Conservation (phyloP, 1,140 invertebrate genomes). For the Eumaeus atala region DNA sequence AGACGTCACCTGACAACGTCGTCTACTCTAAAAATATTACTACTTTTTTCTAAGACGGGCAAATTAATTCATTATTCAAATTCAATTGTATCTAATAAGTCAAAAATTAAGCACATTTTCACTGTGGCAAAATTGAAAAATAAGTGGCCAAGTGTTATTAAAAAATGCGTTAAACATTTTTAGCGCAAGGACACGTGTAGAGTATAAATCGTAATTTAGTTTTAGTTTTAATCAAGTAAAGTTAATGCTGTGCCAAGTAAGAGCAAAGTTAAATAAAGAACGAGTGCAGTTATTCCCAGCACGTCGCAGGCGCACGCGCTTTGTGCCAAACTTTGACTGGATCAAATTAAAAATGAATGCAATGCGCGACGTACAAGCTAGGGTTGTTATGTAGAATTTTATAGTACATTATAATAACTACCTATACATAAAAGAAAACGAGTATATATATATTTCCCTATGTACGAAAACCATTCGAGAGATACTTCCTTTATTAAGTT, state of each 20-base stretch:
- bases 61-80: slow-evolving; percentile 8
- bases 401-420: background rate
- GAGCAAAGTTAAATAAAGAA: slow-evolving; percentile 36
- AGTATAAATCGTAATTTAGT: slow-evolving; percentile 11
- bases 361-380: slow-evolving; percentile 29
- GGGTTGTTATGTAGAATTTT: slow-evolving; percentile 27
- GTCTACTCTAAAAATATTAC: slow-evolving; percentile 12
- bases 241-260: slow-evolving; percentile 26
- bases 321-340: slow-evolving; percentile 54
- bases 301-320: slow-evolving; percentile 49
- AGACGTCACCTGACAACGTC: slow-evolving; percentile 13
- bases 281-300: slow-evolving; percentile 44
- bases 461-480: no score
- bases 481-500: no score
- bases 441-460: no score
- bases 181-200: background rate
- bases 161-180: no score
- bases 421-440: no score
- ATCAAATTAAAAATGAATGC: slow-evolving; percentile 61
- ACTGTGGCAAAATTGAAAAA: no score
- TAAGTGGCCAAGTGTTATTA: no score
- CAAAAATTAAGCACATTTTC: background rate
- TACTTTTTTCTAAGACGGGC: background rate
- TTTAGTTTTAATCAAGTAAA: slow-evolving; percentile 18
- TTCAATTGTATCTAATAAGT: slow-evolving; percentile 9